These are phyloP conservation scores for Nibea albiflora DNA, from an alignment of 2,113 vertebrate species.

Conservation along the genomic window DNA sequence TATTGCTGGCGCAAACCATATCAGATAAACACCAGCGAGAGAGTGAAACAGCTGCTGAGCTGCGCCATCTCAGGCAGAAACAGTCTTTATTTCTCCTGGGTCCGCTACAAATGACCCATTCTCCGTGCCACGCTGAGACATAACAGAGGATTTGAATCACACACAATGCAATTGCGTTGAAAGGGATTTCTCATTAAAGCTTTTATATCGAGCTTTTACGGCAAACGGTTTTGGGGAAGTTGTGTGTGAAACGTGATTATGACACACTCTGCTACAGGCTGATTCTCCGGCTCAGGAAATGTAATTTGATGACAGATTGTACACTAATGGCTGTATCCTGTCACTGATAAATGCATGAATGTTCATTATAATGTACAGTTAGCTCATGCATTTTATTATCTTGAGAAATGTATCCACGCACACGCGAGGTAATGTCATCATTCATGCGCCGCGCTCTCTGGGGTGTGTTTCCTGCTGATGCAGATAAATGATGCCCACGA, in stretches of 20 bases:
- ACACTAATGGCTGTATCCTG: constrained; percentile 49
- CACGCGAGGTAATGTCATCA: constrained; percentile 48
- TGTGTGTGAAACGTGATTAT: constrained; percentile 43
- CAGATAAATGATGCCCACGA: constrained; percentile 61
- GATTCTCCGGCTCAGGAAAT: constrained; percentile 13
- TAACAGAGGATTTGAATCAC: constrained; percentile 38
- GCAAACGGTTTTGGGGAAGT: constrained; percentile 5
- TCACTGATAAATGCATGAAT: constrained; percentile 48
- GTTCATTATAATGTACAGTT: constrained; percentile 48
- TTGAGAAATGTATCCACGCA: constrained; percentile 49
- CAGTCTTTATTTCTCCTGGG: constrained; percentile 59
- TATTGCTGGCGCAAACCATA: constrained; percentile 40
- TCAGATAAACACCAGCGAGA: constrained; percentile 53
- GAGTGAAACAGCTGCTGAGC: constrained; percentile 45
- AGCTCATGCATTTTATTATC: constrained; percentile 58
- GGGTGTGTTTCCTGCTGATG: constrained; percentile 59
- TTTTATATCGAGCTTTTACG: constrained; percentile 53
- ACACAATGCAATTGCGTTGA: constrained; percentile 46
- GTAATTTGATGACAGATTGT: constrained; percentile 49
- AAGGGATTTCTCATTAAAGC: constrained; percentile 57
- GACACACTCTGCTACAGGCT: constrained; percentile 3
- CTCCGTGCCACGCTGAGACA: constrained; percentile 16
- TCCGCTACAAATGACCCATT: constrained; percentile 41
- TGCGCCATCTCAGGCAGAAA: constrained; percentile 38
- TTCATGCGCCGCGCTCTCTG: constrained; percentile 28